Conservation (phyloP, 1,140 invertebrate genomes). For the Myzus persicae region DNA sequence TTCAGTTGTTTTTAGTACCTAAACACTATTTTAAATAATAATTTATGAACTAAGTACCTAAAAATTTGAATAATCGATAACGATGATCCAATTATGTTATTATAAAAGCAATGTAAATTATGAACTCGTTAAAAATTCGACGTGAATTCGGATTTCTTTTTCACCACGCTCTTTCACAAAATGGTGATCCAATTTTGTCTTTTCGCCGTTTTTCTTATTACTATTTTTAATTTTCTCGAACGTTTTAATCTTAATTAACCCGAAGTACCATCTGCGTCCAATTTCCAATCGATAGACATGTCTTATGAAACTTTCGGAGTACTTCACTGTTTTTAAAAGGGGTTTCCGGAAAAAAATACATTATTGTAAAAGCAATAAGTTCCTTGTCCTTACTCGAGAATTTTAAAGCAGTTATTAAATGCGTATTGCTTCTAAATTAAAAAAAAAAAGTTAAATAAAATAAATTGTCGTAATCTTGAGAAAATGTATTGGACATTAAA, state of each 20-base stretch:
- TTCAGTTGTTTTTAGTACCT: neutral
- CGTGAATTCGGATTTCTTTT: neutral
- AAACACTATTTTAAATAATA: neutral
- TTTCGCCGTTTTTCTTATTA: neutral
- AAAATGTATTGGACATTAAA: neutral
- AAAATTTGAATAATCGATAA: neutral
- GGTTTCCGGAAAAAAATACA: neutral
- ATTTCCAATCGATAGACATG: neutral
- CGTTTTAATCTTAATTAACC: neutral
- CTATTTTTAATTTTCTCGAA: neutral
- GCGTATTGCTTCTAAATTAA: neutral
- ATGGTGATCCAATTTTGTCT: neutral
- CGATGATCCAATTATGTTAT: neutral
- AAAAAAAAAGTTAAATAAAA: neutral
- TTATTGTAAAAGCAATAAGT: constrained; percentile 21
- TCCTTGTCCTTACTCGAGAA: neutral
- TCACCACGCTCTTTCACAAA: neutral
- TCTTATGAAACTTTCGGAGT: neutral
- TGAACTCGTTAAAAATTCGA: neutral
- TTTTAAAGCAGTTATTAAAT: constrained; percentile 11
- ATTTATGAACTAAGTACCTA: neutral
- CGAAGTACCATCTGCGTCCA: neutral
- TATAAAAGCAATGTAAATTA: neutral
- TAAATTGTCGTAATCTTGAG: constrained; percentile 1
- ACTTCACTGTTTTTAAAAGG: constrained; percentile 8